Percentiles rank a stretch among this genome's conserved stretches.
These are phyloP conservation scores for Neodon shergylaensis DNA, from an alignment of 2,113 vertebrate genomes.

Conservation along the genomic window DNA sequence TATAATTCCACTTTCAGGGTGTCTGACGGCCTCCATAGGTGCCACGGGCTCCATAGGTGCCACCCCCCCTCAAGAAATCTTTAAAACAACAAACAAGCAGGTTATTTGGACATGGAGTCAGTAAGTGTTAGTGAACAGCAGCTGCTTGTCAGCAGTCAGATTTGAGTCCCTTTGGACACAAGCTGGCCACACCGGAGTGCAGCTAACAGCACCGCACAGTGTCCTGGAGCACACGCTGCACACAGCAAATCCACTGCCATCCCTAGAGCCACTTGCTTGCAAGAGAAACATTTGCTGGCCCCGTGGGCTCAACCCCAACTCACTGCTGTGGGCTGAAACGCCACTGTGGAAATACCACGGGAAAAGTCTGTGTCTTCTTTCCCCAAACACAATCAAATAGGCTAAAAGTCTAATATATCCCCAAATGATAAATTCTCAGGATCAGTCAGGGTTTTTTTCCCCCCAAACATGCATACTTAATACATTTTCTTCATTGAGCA, in stretches of 20 bases:
- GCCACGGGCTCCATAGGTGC: neutral
- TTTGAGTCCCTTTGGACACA: neutral
- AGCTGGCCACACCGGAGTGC: neutral
- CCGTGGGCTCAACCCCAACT: neutral
- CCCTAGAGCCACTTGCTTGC: neutral
- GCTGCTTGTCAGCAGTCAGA: neutral
- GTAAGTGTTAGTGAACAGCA: neutral
- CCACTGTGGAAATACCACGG: neutral
- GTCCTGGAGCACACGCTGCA: neutral
- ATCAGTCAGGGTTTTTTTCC: constrained; percentile 36
- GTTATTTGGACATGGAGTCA: neutral
- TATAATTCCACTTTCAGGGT: neutral
- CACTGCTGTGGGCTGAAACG: neutral
- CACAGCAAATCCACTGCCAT: neutral
- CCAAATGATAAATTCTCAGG: constrained; percentile 28
- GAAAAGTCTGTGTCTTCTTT: constrained; percentile 12
- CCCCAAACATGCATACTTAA: constrained; percentile 16
- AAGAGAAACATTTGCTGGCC: constrained; percentile 16
- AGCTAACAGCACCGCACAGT: neutral
- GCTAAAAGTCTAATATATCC: constrained; percentile 39
- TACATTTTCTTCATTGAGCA: constrained; percentile 47
- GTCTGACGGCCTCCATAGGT: neutral
- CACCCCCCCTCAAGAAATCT: neutral
- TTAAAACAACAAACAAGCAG: neutral
- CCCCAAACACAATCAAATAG: constrained; percentile 11